Evolutionary conservation across 2,797 vertebrate genomes (phyloP).

Genomic region (Apogon talboti): DNA sequence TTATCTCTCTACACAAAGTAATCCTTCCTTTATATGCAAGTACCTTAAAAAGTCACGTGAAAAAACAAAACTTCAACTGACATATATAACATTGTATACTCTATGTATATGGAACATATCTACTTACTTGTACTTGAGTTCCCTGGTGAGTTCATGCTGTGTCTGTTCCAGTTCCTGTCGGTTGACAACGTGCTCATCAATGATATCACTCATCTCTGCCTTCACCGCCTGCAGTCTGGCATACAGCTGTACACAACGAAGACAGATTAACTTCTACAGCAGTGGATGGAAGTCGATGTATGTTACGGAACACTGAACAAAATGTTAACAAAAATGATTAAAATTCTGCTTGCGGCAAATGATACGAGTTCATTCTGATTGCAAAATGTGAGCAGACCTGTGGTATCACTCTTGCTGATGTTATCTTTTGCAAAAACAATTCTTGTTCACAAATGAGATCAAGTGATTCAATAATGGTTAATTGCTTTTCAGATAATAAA

Average conservation of each 20-base stretch:
- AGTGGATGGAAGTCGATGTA: too few relatives aligned
- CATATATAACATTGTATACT: too few relatives aligned
- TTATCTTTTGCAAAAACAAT: neutral
- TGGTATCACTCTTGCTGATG: neutral
- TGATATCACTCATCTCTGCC: slow-evolving; percentile 92
- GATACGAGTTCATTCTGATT: too few relatives aligned
- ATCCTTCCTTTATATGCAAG: too few relatives aligned
- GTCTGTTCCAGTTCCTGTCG: slow-evolving; percentile 97
- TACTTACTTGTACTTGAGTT: slow-evolving; percentile 96
- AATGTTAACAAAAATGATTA: neutral
- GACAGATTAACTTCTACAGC: neutral
- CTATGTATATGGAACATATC: too few relatives aligned
- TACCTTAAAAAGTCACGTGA: too few relatives aligned
- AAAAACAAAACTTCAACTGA: too few relatives aligned
- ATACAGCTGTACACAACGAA: slow-evolving; percentile 84
- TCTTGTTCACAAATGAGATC: slow-evolving; percentile 15
- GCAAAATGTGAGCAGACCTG: too few relatives aligned
- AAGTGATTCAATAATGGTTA: slow-evolving; percentile 1
- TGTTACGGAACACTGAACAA: neutral
- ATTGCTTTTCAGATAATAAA: neutral
- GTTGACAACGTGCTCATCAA: slow-evolving; percentile 91
- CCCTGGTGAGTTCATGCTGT: slow-evolving; percentile 94
- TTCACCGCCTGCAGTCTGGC: slow-evolving; percentile 94
- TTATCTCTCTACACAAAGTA: too few relatives aligned
- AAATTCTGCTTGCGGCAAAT: too few relatives aligned